Evolutionary conservation across 2,113 vertebrate species (phyloP).

Genomic region (Geococcyx californianus): DNA sequence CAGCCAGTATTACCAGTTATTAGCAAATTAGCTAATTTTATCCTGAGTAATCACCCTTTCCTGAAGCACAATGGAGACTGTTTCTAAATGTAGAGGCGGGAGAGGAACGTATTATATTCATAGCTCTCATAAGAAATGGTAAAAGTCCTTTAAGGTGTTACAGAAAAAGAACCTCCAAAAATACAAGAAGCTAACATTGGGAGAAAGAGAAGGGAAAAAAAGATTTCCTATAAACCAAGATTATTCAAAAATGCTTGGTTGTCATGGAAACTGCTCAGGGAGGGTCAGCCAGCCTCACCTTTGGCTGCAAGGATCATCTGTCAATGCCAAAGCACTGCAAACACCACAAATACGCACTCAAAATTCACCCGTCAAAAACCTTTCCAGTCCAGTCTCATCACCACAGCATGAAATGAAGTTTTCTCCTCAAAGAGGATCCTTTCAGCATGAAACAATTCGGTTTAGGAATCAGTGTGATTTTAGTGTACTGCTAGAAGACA

Average conservation of each 20-base stretch:
- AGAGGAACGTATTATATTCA: background rate
- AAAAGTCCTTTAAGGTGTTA: conserved; percentile 9
- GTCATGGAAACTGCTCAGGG: conserved; percentile 74
- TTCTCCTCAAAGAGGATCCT: conserved; percentile 10
- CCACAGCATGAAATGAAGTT: background rate
- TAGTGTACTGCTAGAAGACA: background rate
- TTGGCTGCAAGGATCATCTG: conserved; percentile 69
- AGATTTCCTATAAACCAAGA: conserved; percentile 73
- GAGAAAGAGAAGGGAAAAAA: conserved; percentile 19
- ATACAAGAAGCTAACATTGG: background rate
- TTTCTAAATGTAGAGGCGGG: background rate
- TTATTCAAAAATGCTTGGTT: conserved; percentile 66
- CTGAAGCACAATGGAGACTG: background rate
- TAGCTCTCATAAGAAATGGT: background rate
- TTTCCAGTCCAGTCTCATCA: background rate
- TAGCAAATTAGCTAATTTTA: background rate
- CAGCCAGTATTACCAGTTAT: background rate
- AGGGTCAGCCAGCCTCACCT: conserved; percentile 78
- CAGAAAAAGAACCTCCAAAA: background rate
- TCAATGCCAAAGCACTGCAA: conserved; percentile 73
- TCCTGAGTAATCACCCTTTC: background rate
- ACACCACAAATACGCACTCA: conserved; percentile 50
- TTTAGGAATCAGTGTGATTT: background rate
- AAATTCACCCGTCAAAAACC: conserved; percentile 48
- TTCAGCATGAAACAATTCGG: background rate